Base-by-base conservation (phyloP, 2,888 invertebrate genomes). In the Drosophila buzzatii region DNA sequence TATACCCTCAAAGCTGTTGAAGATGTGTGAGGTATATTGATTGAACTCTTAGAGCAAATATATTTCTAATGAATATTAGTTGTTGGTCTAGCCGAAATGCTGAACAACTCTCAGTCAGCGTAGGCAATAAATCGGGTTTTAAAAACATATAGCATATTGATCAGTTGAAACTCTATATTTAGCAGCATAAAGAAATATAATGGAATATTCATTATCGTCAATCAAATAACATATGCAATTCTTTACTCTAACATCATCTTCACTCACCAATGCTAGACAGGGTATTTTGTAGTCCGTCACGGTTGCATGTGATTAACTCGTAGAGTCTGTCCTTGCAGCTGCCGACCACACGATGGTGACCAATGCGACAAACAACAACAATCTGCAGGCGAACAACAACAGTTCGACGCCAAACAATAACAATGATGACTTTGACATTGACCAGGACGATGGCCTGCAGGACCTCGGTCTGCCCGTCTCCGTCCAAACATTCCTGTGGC, bases 401-500 rank as follows among this genome's bases (percentile, higher is more conserved):
- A 86, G 85, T 53, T 90, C 89, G 68, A 85, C 85, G 61, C 78
- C 86, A 18, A 90, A 91, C 76, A 91, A 91, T 70, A 90, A 91
- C 51, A 84, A 90, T 63, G 92, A 92, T 58, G 88, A 92, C 69
- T 91, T 91, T 77, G 92, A 92, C 72, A 91, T 92, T 77, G 92
- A 92, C 76, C 92, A 92, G 89, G 96, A 96, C 82, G 95, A 95
- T 83, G 94, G 95, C 44, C 94, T 95, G 85, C 95, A 95, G 79
- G 97, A 97, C 89, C 96, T 97, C 90, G 95, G 96, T 64, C 94
- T 99, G 73, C 99, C 99, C 1, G 96, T 99, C 76, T 98, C 99
- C 2, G 98, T 99, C 70, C 99, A 99, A 94, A 97, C 98, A 89
- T 99, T 99, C 94, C 95, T 99, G 73, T 99, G 99, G 99, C 95